Evolutionary conservation across 2,113 vertebrate species (phyloP).

Genomic region (Phaethornis superciliosus): DNA sequence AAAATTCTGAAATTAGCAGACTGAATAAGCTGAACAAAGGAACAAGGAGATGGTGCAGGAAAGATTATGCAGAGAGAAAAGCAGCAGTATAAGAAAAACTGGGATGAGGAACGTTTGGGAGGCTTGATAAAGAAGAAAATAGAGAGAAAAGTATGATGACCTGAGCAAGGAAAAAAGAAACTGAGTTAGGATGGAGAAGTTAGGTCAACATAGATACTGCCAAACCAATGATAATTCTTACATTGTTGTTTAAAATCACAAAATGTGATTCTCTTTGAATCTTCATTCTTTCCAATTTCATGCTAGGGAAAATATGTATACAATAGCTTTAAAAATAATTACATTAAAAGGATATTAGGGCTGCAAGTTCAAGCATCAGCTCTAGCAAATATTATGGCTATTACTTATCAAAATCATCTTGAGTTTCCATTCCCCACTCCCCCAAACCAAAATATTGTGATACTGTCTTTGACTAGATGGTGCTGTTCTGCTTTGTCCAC

Average conservation of each 20-base stretch:
- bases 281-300: neutral
- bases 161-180: neutral
- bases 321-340: neutral
- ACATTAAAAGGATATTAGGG: neutral
- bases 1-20: neutral
- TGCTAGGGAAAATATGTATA: neutral
- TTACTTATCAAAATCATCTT: neutral
- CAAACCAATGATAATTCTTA: neutral
- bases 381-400: neutral
- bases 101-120: neutral
- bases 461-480: accelerated
- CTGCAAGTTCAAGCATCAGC: neutral
- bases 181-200: neutral
- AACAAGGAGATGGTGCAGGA: neutral
- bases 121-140: neutral
- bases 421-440: neutral
- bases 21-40: neutral
- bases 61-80: neutral
- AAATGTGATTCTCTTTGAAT: neutral
- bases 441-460: neutral
- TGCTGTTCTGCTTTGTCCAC: neutral
- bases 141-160: neutral
- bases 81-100: neutral
- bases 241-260: neutral
- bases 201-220: neutral